Base-by-base conservation (phyloP, 2,888 invertebrate genomes). In the Synergus japonicus region DNA sequence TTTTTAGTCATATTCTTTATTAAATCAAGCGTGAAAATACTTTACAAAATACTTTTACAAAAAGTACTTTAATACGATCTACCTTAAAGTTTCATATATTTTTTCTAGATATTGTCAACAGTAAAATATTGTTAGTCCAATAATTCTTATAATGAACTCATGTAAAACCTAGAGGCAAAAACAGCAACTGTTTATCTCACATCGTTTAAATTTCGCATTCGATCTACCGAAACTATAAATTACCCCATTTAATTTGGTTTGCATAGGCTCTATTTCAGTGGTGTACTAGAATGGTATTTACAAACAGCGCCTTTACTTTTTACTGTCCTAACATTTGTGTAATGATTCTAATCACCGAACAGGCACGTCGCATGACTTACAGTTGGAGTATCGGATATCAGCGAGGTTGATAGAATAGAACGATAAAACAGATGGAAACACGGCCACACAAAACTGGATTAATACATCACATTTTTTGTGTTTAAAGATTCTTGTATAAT, bases 361-460 rank as follows among this genome's bases (percentile, higher is more conserved):
- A 67, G 44, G 18, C 44, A 67, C 66, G 66, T 44, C 66, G 66
- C 66, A 67, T 67, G 66, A 67, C 66, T 44, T 67, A 44, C 44
- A 18, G 43, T 18, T 12, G 10, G 66, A 67, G 13, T 67, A 44
- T 44, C 43, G 44, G 66, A 64, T 29, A 80, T 67, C 58, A 78
- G 54, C 44, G 67, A 67, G 63, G 44, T 12, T 69, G 86, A 86
- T 86, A 80, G 79, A 81, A 67, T 80, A 76, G 79, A 79, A 82
- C 80, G 89, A 89, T 89, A 89, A 86, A 83, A 79, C 83, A 85
- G 88, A 89, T 88, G 88, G 87, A 88, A 88, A 87, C 86, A 86
- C 88, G 84, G 85, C 86, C 86, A 85, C 87, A 87, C 88, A 89
- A 88, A 85, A 86, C 84, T 82, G 84, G 81, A 85, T 85, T 83